phyloP scores from a whole-genome alignment of 2,888 invertebrate genomes.

The Camponotus fellah region DNA sequence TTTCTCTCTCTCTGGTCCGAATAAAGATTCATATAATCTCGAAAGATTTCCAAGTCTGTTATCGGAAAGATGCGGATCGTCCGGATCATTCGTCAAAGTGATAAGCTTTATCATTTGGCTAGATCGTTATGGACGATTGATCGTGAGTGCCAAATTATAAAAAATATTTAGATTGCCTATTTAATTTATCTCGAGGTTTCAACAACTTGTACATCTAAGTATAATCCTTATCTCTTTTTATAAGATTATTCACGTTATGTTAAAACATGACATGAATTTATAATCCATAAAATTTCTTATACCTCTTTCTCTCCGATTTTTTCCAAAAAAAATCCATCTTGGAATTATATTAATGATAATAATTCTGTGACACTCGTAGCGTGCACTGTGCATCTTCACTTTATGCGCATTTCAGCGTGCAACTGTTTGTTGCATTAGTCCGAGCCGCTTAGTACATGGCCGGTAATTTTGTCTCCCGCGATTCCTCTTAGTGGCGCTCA shows the following conservation, averaged over 20 bases:
- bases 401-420: conserved; percentile 20
- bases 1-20: conserved; percentile 4
- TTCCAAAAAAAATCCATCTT: not conserved
- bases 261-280: not conserved
- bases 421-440: conserved; percentile 12
- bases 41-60: conserved; percentile 13
- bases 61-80: not conserved
- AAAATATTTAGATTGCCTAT: not conserved
- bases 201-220: not conserved
- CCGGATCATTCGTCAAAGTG: not conserved
- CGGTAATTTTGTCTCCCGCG: conserved; percentile 45
- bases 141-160: not conserved
- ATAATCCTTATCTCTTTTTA: not conserved
- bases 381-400: not conserved
- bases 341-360: conserved; percentile 3
- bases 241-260: not conserved
- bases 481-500: conserved; percentile 52
- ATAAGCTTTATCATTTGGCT: not conserved
- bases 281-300: conserved; percentile 6
- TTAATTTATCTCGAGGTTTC: conserved; percentile 3
- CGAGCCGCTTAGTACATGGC: conserved; percentile 35
- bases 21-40: conserved; percentile 35
- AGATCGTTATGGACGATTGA: not conserved
- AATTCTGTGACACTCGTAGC: not conserved
- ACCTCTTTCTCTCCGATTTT: not conserved